Percentiles rank a stretch among this genome's conserved stretches.
These are phyloP conservation scores for Dryobates pubescens DNA, from an alignment of 2,797 vertebrate genomes.

Conservation along the genomic window DNA sequence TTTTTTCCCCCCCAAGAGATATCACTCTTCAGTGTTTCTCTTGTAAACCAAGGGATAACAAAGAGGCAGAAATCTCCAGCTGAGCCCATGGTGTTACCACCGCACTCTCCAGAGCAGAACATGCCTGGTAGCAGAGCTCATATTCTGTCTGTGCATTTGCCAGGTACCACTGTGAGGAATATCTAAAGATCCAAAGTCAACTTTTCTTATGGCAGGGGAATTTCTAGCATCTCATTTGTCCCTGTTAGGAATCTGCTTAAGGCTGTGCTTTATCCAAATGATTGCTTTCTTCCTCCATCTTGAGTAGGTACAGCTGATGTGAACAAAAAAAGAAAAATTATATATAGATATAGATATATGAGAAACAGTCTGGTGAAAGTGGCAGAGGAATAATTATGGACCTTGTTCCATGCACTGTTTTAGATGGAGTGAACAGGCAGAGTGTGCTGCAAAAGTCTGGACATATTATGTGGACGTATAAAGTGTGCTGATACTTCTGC, in stretches of 20 bases:
- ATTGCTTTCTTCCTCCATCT: not conserved
- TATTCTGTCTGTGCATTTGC: not conserved
- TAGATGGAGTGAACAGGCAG: not conserved
- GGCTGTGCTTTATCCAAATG: not conserved
- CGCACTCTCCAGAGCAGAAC: not conserved
- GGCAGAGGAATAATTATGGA: not conserved
- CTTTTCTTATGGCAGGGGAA: not conserved
- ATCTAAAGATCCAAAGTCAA: not conserved
- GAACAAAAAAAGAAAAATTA: not conserved
- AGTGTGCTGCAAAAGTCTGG: not conserved
- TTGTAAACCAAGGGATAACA: not conserved
- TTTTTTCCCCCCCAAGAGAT: not conserved
- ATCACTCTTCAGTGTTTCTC: not conserved
- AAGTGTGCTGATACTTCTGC: not conserved
- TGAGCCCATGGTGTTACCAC: not conserved
- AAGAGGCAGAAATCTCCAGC: not conserved
- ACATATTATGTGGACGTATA: not conserved
- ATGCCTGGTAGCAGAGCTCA: fast-evolving
- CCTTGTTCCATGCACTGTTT: not conserved
- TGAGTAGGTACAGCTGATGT: not conserved
- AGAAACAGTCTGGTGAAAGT: not conserved
- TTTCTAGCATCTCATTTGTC: not conserved
- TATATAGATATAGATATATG: not conserved
- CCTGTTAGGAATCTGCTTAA: not conserved
- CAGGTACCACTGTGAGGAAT: not conserved